These are phyloP conservation scores for Sciurus vulgaris DNA, from an alignment of 2,797 vertebrate species.

Conservation along the genomic window DNA sequence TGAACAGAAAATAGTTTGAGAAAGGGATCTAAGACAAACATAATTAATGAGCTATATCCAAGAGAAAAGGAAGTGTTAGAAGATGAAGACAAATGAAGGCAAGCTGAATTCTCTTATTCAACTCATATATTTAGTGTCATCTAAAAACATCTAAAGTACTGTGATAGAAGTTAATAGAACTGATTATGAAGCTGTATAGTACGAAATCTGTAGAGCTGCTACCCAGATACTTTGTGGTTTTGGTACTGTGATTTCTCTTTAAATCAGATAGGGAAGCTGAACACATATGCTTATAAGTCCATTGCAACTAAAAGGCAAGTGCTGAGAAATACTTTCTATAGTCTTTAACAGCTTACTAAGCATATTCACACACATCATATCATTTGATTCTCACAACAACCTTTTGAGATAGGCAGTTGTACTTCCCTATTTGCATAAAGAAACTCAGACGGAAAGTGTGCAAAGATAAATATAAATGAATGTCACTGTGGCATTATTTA, in stretches of 20 bases:
- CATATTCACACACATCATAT: slow-evolving; percentile 53
- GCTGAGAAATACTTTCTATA: slow-evolving; percentile 58
- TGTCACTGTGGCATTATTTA: slow-evolving; percentile 50
- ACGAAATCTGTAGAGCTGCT: not conserved
- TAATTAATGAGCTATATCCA: not conserved
- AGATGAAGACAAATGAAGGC: not conserved
- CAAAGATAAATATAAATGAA: slow-evolving; percentile 68
- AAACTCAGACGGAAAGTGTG: slow-evolving; percentile 65
- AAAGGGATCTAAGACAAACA: not conserved
- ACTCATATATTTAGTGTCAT: slow-evolving; percentile 18
- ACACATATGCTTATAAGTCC: not conserved
- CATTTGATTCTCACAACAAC: slow-evolving; percentile 74
- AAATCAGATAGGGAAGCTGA: not conserved
- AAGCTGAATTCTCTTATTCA: slow-evolving; percentile 50
- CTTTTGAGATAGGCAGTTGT: slow-evolving; percentile 62
- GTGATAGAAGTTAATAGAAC: not conserved
- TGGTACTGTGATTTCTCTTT: not conserved
- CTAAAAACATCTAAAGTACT: not conserved
- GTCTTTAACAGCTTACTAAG: slow-evolving; percentile 69
- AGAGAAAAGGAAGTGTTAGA: not conserved
- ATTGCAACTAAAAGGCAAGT: slow-evolving; percentile 20
- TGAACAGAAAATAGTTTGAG: not conserved
- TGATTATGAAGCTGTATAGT: slow-evolving; percentile 15
- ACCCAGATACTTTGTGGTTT: too few relatives aligned
- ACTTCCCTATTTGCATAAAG: slow-evolving; percentile 60